These are phyloP conservation scores for Acrobasis repandana DNA, from an alignment of 2,888 invertebrate genomes.

Conservation along the genomic window DNA sequence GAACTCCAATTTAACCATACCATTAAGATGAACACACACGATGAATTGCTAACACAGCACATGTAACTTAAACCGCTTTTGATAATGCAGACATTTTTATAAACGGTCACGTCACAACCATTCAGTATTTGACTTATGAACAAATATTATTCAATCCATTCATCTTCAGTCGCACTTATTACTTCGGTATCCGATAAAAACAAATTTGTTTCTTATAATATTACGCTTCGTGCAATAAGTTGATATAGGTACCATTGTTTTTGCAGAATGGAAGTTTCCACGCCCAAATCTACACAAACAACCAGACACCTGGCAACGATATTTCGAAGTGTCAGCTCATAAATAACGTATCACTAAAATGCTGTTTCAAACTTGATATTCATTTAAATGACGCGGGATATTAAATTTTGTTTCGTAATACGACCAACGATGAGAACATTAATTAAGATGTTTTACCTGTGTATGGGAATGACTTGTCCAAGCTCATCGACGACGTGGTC, in stretches of 20 bases:
- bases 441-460: slow-evolving; percentile 75
- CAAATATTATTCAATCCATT: no score
- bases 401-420: not conserved
- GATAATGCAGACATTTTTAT: not conserved
- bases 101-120: no score
- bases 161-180: not conserved
- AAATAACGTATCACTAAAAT: slow-evolving; percentile 56
- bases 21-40: slow-evolving; percentile 1
- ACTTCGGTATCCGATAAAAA: slow-evolving; percentile 22
- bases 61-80: not conserved
- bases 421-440: not conserved
- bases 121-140: no score
- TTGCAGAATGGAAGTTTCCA: slow-evolving; percentile 57
- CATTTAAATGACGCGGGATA: slow-evolving; percentile 16
- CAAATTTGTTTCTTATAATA: no score
- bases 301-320: slow-evolving; percentile 48
- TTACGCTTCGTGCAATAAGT: no score
- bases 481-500: slow-evolving; percentile 88
- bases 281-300: slow-evolving; percentile 41
- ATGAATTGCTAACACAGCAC: not conserved
- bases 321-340: slow-evolving; percentile 52
- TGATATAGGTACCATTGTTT: no score
- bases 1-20: slow-evolving; percentile 45
- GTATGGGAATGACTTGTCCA: slow-evolving; percentile 85
- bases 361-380: slow-evolving; percentile 39